A percentile compares a stretch with the other conserved stretches of the same genome.
These are phyloP conservation scores for Priocnemis perturbator DNA, from an alignment of 2,888 invertebrate species.

Conservation along the genomic window DNA sequence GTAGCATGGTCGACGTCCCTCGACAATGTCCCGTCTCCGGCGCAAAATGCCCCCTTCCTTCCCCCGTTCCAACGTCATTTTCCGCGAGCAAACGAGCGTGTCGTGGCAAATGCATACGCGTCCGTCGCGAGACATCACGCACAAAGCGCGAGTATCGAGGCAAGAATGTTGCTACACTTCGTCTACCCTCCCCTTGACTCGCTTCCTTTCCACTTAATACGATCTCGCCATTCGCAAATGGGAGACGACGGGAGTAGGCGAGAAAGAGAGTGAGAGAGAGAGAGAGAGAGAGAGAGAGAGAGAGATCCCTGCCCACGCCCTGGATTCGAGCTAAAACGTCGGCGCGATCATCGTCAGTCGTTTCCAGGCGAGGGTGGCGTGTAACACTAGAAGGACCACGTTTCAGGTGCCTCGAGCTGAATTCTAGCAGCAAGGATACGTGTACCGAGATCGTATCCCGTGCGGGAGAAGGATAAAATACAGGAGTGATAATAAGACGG, in stretches of 20 bases:
- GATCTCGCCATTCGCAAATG: constrained; percentile 1
- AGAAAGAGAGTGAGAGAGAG: not conserved
- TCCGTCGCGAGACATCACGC: too few species aligned
- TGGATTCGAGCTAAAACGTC: constrained; percentile 30
- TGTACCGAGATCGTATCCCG: not conserved
- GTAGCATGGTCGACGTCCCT: too few species aligned
- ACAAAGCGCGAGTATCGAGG: not conserved
- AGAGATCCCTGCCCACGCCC: not conserved
- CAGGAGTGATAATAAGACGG: constrained; percentile 1
- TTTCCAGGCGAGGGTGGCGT: constrained; percentile 23
- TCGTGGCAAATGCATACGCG: too few species aligned
- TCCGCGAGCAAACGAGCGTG: too few species aligned
- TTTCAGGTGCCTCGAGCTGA: constrained; percentile 28
- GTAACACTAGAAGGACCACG: constrained; percentile 50
- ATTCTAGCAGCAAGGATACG: constrained; percentile 1
- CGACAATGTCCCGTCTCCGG: too few species aligned
- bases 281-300: not conserved
- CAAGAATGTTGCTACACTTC: constrained; percentile 3
- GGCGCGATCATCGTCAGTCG: constrained; percentile 24
- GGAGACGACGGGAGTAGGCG: not conserved
- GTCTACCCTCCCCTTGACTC: not conserved
- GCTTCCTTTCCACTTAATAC: constrained; percentile 6
- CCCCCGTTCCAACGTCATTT: too few species aligned
- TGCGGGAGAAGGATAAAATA: not conserved
- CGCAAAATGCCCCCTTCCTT: too few species aligned